Conservation (phyloP, 2,888 invertebrate genomes). For the Drosophila robusta region DNA sequence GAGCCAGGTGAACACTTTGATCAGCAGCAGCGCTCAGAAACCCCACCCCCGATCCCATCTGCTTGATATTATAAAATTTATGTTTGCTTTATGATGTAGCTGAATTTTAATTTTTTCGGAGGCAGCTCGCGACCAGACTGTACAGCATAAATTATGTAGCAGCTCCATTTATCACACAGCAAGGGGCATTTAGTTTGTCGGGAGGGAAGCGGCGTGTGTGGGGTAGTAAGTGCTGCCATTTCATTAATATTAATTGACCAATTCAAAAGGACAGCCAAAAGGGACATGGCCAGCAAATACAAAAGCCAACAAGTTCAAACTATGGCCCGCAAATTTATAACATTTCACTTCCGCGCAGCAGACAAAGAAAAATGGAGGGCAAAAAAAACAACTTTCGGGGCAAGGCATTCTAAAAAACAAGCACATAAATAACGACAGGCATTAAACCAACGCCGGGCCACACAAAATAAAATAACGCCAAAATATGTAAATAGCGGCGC, state of each 20-base stretch:
- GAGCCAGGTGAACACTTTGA: constrained; percentile 15
- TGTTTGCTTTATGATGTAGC: constrained; percentile 23
- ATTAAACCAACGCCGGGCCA: constrained; percentile 29
- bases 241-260: constrained; percentile 81
- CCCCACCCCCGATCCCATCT: not conserved
- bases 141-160: constrained; percentile 21
- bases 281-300: constrained; percentile 32
- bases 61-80: constrained; percentile 13
- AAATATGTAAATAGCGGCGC: constrained; percentile 56
- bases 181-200: constrained; percentile 16
- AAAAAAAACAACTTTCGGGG: constrained; percentile 24
- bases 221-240: constrained; percentile 32
- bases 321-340: constrained; percentile 43
- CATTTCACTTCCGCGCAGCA: constrained; percentile 23
- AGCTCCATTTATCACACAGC: constrained; percentile 26
- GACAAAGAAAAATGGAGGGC: constrained; percentile 11
- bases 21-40: too few relatives aligned
- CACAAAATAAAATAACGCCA: constrained; percentile 24
- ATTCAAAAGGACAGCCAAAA: constrained; percentile 61
- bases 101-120: constrained; percentile 24
- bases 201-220: not conserved
- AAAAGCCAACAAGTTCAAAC: constrained; percentile 32
- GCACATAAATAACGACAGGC: constrained; percentile 42
- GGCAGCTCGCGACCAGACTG: constrained; percentile 1
- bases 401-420: constrained; percentile 23